Evolutionary conservation across 2,888 invertebrate genomes (phyloP), one percentile per base, ranked within the genome.

Genomic region (Panzeria rudis): DNA sequence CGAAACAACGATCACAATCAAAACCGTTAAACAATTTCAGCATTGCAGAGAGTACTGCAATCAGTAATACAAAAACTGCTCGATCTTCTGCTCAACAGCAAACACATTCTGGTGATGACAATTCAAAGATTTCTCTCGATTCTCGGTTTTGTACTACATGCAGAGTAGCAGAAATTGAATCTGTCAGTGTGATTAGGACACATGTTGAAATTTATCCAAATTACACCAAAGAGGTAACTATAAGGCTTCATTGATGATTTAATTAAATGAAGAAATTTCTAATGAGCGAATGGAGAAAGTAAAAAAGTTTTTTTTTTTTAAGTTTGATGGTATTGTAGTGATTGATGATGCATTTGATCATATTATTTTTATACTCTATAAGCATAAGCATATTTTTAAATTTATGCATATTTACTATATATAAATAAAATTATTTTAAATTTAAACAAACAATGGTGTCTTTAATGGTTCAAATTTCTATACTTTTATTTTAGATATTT

Each of bases 141-240:
- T 54, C 72, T 15, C 82, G 71, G 11, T 83, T 84, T 17, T 80
- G 84, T 75, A 78, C 87, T 29, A 86, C 89, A 29, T 87, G 87
- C 35, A 89, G 89, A 86, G 88, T 90, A 68, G 91, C 92, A 7
- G 89, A 92, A 86, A 88, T 92, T 59, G 91, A 90, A 84, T 89
- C 91, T 52, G 90, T 92, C 79, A 89, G 89, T 83, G 91, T 92
- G 86, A 91, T 92, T 56, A 90, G 91, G 79, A 92, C 92, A 17
- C 90, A 90, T 71, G 88, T 92, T 75, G 92, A 92, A 88, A 92
- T 92, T 59, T 92, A 89, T 88, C 92, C 92, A 77, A 92, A 90
- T 80, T 92, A 92, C 81, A 92, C 89, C 87, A 92, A 92, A 91
- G 92, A 92, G 92, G 92, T 92, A 92, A 92, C 90, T 91, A 92